phyloP scores from a whole-genome alignment of 2,888 invertebrate species.

The Imbricaverruca yamaguchii region DNA sequence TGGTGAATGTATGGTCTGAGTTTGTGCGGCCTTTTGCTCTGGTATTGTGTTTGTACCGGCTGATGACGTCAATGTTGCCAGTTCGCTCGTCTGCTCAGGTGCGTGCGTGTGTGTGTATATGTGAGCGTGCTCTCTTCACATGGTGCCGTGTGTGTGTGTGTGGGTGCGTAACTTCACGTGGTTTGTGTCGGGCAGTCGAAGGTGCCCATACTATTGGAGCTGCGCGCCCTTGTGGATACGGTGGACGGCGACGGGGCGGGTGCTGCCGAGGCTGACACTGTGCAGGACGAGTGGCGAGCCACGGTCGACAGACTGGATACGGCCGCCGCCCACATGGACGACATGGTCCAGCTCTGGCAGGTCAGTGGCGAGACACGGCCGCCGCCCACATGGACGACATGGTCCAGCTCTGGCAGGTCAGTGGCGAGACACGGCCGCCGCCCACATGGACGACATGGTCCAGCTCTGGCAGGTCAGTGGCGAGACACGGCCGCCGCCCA shows the following conservation, averaged over 20 bases:
- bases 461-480: not conserved
- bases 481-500: no score
- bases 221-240: not conserved
- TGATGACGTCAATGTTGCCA: no score
- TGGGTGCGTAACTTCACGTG: not conserved
- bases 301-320: not conserved
- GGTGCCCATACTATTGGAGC: constrained; percentile 2
- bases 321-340: not conserved
- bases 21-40: no score
- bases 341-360: not conserved
- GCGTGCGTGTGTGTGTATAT: no score
- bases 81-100: no score
- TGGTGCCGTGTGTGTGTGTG: not conserved
- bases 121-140: no score
- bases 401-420: no score
- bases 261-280: not conserved
- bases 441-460: not conserved
- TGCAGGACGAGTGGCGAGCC: not conserved
- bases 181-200: not conserved
- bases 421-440: not conserved
- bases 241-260: not conserved
- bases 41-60: no score
- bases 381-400: no score
- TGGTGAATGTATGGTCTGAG: no score
- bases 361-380: not conserved